These are phyloP conservation scores for Acridotheres tristis DNA, from an alignment of 2,797 vertebrate species.

Conservation along the genomic window DNA sequence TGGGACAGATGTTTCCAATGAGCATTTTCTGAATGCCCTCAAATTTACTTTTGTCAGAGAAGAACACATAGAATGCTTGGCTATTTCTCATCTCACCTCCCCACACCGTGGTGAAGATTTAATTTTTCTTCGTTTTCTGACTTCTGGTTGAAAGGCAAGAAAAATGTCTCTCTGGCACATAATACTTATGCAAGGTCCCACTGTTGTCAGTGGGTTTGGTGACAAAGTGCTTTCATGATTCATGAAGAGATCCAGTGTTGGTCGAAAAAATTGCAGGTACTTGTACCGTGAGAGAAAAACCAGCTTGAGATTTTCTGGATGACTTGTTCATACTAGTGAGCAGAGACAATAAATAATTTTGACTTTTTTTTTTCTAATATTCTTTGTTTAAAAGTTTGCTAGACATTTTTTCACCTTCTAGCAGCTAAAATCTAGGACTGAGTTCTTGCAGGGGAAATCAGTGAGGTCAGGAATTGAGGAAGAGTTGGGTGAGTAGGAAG, in stretches of 20 bases:
- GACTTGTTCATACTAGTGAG: neutral
- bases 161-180: neutral
- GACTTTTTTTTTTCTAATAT: neutral
- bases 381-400: neutral
- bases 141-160: neutral
- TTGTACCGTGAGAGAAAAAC: neutral
- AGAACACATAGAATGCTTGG: neutral
- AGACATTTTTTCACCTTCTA: neutral
- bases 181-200: neutral
- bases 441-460: neutral
- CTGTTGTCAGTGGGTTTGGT: neutral
- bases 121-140: neutral
- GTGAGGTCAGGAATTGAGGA: neutral
- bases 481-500: neutral
- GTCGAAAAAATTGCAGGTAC: neutral
- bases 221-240: neutral
- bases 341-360: neutral
- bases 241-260: neutral
- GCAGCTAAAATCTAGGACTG: neutral
- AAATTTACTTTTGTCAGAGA: neutral
- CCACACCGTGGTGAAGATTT: neutral
- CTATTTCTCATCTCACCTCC: neutral
- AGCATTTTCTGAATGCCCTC: neutral
- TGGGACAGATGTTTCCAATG: neutral
- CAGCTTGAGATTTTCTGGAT: neutral